Percentiles rank a stretch among this genome's conserved stretches.
These are phyloP conservation scores for Tragelaphus buxtoni DNA, from an alignment of 2,113 vertebrate species.

Conservation along the genomic window DNA sequence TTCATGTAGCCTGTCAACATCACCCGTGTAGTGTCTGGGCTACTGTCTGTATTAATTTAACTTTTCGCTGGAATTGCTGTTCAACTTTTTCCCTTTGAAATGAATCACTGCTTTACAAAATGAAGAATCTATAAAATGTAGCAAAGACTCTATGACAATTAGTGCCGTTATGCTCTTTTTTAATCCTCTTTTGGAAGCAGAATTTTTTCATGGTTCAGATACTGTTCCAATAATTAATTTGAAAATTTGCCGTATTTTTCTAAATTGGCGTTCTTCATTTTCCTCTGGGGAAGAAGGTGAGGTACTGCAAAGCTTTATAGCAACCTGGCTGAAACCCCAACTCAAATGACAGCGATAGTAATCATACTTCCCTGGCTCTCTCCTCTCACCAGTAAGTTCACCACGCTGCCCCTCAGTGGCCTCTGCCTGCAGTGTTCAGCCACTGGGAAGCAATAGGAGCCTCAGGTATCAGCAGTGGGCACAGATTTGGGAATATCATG, in stretches of 20 bases:
- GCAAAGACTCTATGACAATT: constrained; percentile 65
- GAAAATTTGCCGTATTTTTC: constrained; percentile 63
- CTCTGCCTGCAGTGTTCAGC: background rate
- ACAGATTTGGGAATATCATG: background rate
- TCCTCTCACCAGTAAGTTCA: background rate
- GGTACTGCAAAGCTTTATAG: background rate
- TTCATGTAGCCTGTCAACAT: background rate
- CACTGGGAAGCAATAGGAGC: background rate
- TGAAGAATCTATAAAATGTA: constrained; percentile 62
- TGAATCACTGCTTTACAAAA: constrained; percentile 59
- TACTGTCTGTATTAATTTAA: constrained; percentile 63
- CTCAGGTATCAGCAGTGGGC: background rate
- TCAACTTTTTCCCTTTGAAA: constrained; percentile 52
- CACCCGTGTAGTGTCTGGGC: background rate
- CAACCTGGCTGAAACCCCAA: background rate
- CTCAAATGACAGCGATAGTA: background rate
- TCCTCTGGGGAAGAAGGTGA: constrained; percentile 47
- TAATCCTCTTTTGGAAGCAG: constrained; percentile 47
- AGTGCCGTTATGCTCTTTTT: constrained; percentile 30
- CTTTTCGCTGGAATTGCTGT: constrained; percentile 52
- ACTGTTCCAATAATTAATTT: constrained; percentile 68
- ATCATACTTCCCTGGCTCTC: background rate
- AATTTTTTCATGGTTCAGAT: constrained; percentile 74
- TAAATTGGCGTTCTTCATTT: constrained; percentile 62
- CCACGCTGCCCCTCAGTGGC: fast-evolving